phyloP scores from a whole-genome alignment of 2,113 vertebrate species.

The Alexandromys fortis region DNA sequence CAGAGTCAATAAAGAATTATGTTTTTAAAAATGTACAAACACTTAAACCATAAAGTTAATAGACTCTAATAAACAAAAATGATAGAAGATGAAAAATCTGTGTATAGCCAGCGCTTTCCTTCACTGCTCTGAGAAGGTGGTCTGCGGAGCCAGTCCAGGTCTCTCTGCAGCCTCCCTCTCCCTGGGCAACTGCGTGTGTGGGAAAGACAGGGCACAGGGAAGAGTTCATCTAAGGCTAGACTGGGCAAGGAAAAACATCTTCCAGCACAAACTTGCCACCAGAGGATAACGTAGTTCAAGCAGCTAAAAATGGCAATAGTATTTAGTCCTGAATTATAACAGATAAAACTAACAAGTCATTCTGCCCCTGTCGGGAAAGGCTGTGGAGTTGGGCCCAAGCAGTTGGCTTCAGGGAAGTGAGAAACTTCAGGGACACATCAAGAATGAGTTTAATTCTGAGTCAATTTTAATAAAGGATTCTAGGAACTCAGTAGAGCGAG shows the following conservation, averaged over 20 bases:
- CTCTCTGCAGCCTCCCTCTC: not conserved
- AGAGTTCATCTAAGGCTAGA: not conserved
- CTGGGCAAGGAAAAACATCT: not conserved
- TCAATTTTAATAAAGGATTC: not conserved
- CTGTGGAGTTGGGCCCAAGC: not conserved
- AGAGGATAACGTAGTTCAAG: slow-evolving; percentile 17
- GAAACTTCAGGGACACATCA: slow-evolving; percentile 25
- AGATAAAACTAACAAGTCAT: not conserved
- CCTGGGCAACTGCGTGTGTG: not conserved
- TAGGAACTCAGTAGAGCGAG: slow-evolving; percentile 11
- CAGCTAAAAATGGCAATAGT: slow-evolving; percentile 6
- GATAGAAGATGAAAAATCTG: not conserved
- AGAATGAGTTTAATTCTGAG: slow-evolving; percentile 9
- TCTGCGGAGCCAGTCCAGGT: not conserved
- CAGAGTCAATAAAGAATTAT: not conserved
- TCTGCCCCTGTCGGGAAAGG: slow-evolving; percentile 21
- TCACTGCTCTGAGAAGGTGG: not conserved
- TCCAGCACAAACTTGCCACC: slow-evolving; percentile 8
- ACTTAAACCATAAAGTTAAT: not conserved
- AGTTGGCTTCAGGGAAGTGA: slow-evolving; percentile 11
- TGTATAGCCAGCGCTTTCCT: not conserved
- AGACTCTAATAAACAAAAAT: not conserved
- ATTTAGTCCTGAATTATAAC: not conserved
- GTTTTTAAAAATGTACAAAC: not conserved
- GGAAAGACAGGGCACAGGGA: not conserved